A percentile compares a stretch with the other conserved stretches of the same genome.
phyloP scores from a whole-genome alignment of 23 tunicate species.

The Oikopleura albicans region DNA sequence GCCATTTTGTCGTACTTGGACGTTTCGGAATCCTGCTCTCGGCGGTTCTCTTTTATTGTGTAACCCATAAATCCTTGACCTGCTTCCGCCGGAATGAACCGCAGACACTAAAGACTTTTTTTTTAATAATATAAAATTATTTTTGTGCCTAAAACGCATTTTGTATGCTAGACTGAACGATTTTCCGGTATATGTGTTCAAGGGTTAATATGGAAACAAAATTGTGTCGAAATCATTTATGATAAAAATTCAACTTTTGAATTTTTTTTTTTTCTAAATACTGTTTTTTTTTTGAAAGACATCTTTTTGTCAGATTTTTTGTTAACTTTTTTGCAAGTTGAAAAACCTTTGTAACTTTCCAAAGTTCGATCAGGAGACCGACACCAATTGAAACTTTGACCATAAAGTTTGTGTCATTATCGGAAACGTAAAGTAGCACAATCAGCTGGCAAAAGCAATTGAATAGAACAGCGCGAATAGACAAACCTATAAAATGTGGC shows the following conservation, averaged over 20 bases:
- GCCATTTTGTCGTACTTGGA: slow-evolving; percentile 76
- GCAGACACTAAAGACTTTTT: background rate
- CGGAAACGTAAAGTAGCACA: slow-evolving; percentile 57
- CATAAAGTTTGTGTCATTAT: slow-evolving; percentile 79
- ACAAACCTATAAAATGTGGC: too few relatives aligned
- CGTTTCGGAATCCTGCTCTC: slow-evolving; percentile 60
- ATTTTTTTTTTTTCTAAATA: too few relatives aligned
- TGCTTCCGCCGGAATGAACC: background rate
- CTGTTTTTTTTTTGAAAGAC: too few relatives aligned
- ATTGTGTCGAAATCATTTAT: too few relatives aligned
- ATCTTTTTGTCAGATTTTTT: too few relatives aligned
- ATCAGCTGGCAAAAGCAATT: slow-evolving; percentile 47
- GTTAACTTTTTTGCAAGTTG: background rate
- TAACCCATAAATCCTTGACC: slow-evolving; percentile 29
- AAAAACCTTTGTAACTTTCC: slow-evolving; percentile 78
- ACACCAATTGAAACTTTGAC: slow-evolving; percentile 49
- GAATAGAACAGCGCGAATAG: slow-evolving; percentile 54
- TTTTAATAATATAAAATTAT: too few relatives aligned
- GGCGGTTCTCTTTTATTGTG: slow-evolving; percentile 56
- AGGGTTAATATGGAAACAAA: too few relatives aligned
- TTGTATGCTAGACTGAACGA: too few relatives aligned
- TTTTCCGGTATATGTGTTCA: too few relatives aligned
- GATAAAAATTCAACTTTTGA: too few relatives aligned
- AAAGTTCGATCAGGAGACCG: slow-evolving; percentile 67
- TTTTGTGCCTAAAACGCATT: too few relatives aligned